A percentile compares a stretch with the other conserved stretches of the same genome.
phyloP scores from a whole-genome alignment of 1,140 invertebrate species.

The Drosophila subpulchrella region DNA sequence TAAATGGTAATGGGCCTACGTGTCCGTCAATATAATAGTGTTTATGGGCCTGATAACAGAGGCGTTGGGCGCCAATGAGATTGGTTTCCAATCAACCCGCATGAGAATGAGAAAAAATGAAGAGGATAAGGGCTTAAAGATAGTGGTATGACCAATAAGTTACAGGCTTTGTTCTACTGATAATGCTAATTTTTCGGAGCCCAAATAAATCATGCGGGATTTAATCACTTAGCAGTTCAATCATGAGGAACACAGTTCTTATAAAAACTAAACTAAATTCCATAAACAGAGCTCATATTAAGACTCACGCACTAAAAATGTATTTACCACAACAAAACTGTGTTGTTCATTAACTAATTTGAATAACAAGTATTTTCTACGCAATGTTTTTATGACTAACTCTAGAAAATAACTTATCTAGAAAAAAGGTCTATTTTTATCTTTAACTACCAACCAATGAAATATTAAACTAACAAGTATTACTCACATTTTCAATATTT shows the following conservation, averaged over 20 bases:
- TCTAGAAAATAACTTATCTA: background rate
- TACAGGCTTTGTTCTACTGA: background rate
- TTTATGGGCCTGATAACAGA: conserved; percentile 63
- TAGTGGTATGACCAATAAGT: conserved; percentile 21
- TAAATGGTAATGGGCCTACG: conserved; percentile 46
- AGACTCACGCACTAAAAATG: background rate
- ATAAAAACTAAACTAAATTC: background rate
- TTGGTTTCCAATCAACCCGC: conserved; percentile 27
- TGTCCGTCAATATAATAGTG: conserved; percentile 44
- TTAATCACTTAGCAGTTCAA: background rate
- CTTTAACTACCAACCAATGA: background rate
- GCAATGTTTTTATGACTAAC: conserved; percentile 13
- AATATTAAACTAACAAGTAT: background rate
- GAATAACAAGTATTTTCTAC: background rate
- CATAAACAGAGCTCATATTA: background rate
- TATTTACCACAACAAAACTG: background rate
- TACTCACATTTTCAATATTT: background rate
- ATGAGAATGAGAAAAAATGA: background rate
- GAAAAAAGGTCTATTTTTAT: background rate
- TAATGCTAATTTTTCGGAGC: conserved; percentile 7
- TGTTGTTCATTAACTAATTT: background rate
- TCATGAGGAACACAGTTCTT: background rate
- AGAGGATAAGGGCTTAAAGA: conserved; percentile 27
- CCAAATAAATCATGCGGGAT: conserved; percentile 12
- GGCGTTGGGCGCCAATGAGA: conserved; percentile 22